Conservation (phyloP, 1,140 invertebrate species). For the Ceratosolen solmsi region DNA sequence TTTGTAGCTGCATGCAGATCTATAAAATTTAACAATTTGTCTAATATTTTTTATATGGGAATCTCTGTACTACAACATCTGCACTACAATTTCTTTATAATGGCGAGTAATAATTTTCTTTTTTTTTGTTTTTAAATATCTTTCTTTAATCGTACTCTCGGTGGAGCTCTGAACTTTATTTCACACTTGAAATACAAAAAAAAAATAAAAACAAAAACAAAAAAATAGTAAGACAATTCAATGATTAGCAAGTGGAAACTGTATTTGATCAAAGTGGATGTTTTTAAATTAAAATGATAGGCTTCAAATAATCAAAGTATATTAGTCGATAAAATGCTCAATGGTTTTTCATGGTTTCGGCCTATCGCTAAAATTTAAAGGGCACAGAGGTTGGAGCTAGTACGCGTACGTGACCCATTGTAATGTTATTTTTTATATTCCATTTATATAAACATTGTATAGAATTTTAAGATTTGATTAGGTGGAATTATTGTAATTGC, state of each 20-base stretch:
- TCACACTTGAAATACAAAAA: no score
- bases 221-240: no score
- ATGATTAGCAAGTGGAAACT: background rate
- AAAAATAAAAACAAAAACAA: no score
- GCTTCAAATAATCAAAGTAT: background rate
- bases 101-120: no score
- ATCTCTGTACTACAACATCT: no score
- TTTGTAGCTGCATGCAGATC: background rate
- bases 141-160: no score
- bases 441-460: slow-evolving; percentile 48
- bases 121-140: no score
- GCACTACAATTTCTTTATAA: no score
- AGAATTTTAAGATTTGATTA: background rate
- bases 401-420: background rate
- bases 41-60: no score
- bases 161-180: no score
- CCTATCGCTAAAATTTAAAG: background rate
- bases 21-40: no score
- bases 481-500: background rate
- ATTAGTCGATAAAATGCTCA: background rate
- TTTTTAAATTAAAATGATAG: background rate
- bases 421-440: slow-evolving; percentile 45
- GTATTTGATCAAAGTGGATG: background rate
- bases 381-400: background rate
- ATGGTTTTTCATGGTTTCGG: background rate